Evolutionary conservation across 2,888 invertebrate species (phyloP).

Genomic region (Cryptosula pallasiana): DNA sequence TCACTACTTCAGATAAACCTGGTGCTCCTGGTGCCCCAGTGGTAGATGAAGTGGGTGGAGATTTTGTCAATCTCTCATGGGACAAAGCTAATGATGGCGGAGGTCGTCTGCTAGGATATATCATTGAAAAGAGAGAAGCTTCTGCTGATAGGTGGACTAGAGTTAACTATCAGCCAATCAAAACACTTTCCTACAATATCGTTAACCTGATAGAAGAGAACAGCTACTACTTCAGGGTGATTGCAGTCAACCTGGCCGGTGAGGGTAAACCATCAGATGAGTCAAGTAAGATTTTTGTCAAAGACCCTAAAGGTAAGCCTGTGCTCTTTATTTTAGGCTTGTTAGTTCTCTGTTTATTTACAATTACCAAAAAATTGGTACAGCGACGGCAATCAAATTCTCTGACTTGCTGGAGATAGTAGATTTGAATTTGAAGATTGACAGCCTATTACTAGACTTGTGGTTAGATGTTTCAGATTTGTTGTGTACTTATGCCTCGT

Average conservation of each 20-base stretch:
- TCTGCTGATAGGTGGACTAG: slow-evolving; percentile 85
- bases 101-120: slow-evolving; percentile 47
- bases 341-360: too few relatives aligned
- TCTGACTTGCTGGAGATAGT: too few relatives aligned
- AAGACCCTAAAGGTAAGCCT: slow-evolving; percentile 69
- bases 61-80: slow-evolving; percentile 44
- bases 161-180: slow-evolving; percentile 59
- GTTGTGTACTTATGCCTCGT: too few relatives aligned
- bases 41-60: slow-evolving; percentile 43
- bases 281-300: slow-evolving; percentile 81
- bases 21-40: slow-evolving; percentile 33
- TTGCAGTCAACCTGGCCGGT: slow-evolving; percentile 93
- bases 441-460: too few relatives aligned
- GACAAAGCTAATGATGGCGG: slow-evolving; percentile 47
- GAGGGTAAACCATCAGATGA: slow-evolving; percentile 79
- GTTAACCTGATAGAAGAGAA: slow-evolving; percentile 92
- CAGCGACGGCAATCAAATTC: too few relatives aligned
- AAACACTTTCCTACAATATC: slow-evolving; percentile 83
- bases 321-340: too few relatives aligned
- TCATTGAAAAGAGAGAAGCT: slow-evolving; percentile 55
- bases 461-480: too few relatives aligned
- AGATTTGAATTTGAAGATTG: too few relatives aligned
- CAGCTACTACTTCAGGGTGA: slow-evolving; percentile 96
- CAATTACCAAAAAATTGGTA: too few relatives aligned
- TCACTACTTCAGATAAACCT: slow-evolving; percentile 57